Evolutionary conservation across 2,797 vertebrate species (phyloP), one percentile per base, ranked within the genome.

Genomic region (Hydrocynus forskahlii): DNA sequence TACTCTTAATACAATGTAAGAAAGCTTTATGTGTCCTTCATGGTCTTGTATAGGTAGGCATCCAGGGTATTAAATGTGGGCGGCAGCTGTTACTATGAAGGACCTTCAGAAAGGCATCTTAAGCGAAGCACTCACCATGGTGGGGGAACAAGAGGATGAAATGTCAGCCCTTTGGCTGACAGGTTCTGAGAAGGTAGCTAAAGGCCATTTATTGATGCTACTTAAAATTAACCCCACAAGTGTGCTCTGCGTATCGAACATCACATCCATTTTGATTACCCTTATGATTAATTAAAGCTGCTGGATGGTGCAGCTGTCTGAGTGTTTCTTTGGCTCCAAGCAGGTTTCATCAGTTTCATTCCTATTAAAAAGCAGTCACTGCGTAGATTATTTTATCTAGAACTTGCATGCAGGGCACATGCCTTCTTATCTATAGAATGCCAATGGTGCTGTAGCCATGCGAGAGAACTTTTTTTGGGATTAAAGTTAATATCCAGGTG

Each of bases 241-340:
- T 91, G 83, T 75, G 78, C 66, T 57, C 63, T 81, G 45, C 74
- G 76, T 40, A 81, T 80, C 52, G 79, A 89, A 89, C 88, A 89
- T 88, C 14, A 55, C 81, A 86, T 84, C 81, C 84, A 86, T 86
- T 90, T 88, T 89, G 75, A 93, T 92, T 91, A 91, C 89, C 84
- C 88, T 63, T 45, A 83, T 90, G 89, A 87, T 89, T 92, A 91
- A 92, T 92, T 92, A 92, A 91, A 91, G 75, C 9, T n/a, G 76
- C 86, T 87, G 83, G 84, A 88, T 84, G 62, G 79, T 76, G 81
- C 84, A 84, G 85, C 92, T 88, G 90, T 83, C 88, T 75, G 72
- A 83, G 77, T 5, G 60, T 62, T 25, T 81, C 75, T 69, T 50
- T 69, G n/a, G 16, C 45, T 81, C 86, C 75, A 68, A 83, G 72